Evolutionary conservation across 2,888 invertebrate genomes (phyloP).

Genomic region (Platycheirus albimanus): DNA sequence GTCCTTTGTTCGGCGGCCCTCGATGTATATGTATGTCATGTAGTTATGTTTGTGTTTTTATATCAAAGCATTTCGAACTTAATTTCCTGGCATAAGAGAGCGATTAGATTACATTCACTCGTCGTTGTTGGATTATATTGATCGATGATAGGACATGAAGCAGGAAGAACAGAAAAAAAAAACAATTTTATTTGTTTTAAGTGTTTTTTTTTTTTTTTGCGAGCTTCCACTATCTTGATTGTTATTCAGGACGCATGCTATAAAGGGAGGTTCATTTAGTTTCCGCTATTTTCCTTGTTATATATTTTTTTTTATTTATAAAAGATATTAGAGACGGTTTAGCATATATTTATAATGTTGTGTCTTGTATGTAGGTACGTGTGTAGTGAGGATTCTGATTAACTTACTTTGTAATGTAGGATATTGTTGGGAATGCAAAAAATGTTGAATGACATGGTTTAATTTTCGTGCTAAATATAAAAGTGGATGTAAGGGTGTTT

Average conservation of each 20-base stretch:
- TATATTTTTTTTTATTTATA: conserved; percentile 18
- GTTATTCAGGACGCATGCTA: conserved; percentile 66
- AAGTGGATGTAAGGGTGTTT: no score
- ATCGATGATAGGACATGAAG: conserved; percentile 66
- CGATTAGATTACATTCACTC: conserved; percentile 55
- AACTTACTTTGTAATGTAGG: no score
- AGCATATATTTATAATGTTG: conserved; percentile 3
- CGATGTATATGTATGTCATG: not conserved
- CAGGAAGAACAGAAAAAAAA: conserved; percentile 7
- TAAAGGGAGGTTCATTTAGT: conserved; percentile 41
- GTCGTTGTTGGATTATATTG: conserved; percentile 36
- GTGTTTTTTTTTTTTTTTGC: conserved; percentile 29
- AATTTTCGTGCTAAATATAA: no score
- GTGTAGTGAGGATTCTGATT: no score
- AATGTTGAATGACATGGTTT: no score
- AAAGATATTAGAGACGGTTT: conserved; percentile 54
- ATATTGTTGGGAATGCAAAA: no score
- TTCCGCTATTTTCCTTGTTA: conserved; percentile 30
- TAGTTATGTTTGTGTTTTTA: conserved; percentile 3
- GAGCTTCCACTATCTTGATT: conserved; percentile 30
- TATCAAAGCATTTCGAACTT: conserved; percentile 25
- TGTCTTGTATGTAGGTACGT: no score
- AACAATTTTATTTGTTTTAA: conserved; percentile 20
- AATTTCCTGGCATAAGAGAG: conserved; percentile 57
- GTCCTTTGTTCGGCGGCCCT: not conserved